phyloP scores from a whole-genome alignment of 2,888 invertebrate genomes.

The Lasioglossum villosulum region DNA sequence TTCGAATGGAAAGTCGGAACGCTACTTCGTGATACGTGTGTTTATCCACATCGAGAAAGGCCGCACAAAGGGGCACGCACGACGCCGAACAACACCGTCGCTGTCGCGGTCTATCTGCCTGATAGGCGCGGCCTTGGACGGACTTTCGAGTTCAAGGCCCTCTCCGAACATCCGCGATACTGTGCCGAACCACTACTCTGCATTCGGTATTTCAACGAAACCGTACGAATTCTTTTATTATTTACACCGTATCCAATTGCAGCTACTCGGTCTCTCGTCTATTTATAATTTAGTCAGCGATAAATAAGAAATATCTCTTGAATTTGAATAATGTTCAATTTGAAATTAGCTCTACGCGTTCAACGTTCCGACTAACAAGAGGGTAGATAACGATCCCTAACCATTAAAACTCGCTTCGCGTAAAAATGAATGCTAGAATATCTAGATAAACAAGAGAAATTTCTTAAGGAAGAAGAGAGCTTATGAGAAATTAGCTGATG shows the following conservation, averaged over 20 bases:
- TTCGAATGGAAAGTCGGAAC: constrained; percentile 52
- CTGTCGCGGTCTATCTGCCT: constrained; percentile 26
- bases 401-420: not conserved
- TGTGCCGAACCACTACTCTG: not conserved
- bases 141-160: constrained; percentile 63
- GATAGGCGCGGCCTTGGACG: constrained; percentile 49
- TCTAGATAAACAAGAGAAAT: not conserved
- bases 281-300: not conserved
- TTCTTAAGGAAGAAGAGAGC: not conserved
- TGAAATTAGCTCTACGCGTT: not conserved
- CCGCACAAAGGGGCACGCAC: constrained; percentile 19
- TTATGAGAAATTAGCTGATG: not conserved
- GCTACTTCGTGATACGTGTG: constrained; percentile 10
- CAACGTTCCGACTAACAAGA: not conserved
- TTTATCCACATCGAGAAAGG: constrained; percentile 34
- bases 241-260: too few species aligned
- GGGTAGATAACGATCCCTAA: not conserved
- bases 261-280: too few species aligned
- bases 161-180: constrained; percentile 10
- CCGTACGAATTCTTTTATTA: not conserved
- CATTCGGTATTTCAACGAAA: not conserved
- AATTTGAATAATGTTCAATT: not conserved
- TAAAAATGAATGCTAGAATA: not conserved
- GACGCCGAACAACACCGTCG: constrained; percentile 16
- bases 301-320: not conserved